Evolutionary conservation across 2,113 vertebrate species (phyloP), one percentile per base, ranked within the genome.

Genomic region (Colaptes auratus): DNA sequence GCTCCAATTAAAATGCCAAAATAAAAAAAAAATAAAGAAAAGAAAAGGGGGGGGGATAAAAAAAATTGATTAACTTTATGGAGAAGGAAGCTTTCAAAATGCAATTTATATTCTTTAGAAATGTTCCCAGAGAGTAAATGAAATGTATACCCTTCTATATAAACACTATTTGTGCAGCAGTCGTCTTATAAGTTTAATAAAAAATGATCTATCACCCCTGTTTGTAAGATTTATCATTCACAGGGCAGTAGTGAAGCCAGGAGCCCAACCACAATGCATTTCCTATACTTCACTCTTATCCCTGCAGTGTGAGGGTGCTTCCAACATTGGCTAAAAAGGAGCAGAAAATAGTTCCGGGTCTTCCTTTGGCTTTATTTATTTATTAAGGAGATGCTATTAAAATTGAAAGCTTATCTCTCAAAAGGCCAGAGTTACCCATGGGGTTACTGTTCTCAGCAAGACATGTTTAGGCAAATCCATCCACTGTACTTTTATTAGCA

Each of bases 251-350:
- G 88, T 97, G 96, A 97, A 96, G 97, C 97, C 96, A 94, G 96
- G 96, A 98, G 91, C 88, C 94, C 61, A 96, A 97, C 98, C 97
- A 97, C 95, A 93, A 94, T 84, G 97, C 97, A 97, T 98, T 98
- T 97, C 97, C 97, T 98, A 89, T 97, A 97, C 97, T 98, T 98
- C 98, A 98, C 97, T 96, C 95, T 94, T 97, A 98, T 98, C 98
- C 96, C 95, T 95, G 95, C 78, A 61, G 94, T 80, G 71, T 20
- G 25, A 93, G 94, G 94, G 95, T 89, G 83, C 96, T 97, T 95
- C 95, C 67, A 97, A 96, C 89, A 86, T 89, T 20, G 44, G 94
- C 90, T 89, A 96, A 97, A 97, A 98, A 89, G 88, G 35, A 52
- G 39, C 58, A 72, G 50, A 84, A 84, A 73, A 52, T 23, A 83